Evolutionary conservation across 2,797 vertebrate genomes (phyloP), one percentile per base, ranked within the genome.

Genomic region (Hephaestus fuliginosus): DNA sequence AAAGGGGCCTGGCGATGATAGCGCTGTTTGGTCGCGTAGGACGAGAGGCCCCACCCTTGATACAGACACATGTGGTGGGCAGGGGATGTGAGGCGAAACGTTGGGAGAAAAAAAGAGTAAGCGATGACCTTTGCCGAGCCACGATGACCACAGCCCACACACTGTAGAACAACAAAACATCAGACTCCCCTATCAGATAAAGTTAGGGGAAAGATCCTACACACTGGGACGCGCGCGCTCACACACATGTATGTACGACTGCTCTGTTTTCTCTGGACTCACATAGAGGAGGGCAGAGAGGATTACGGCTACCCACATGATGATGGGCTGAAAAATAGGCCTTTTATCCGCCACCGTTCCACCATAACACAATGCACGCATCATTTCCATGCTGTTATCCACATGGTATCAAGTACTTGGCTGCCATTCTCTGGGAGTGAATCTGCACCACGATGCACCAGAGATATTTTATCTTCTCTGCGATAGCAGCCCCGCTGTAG

Each of bases 301-400:
- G 92, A 94, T 92, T 88, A 93, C 84, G 25, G 73, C 87, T 86
- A 78, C 92, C 94, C 93, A 94, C 94, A 94, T 91, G 90, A 92
- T 88, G 93, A 93, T 74, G 89, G 87, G 78, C 85, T 88, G 85
- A 93, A 92, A 94, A 91, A 92, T 85, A 81, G 92, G 80, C 86
- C 92, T 94, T 92, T 92, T 89, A 92, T 92, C 91, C 89, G 14
- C 76, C 85, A 82, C 85, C 87, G 85, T 81, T 92, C 89, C 89
- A 88, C 87, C 93, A 90, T 90, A 88, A 88, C 92, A 91, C 89
- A 90, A 92, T 76, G 85, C 88, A 93, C 85, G 90, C 91, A 76
- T 93, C 93, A 90, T 93, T 92, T 92, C 88, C 90, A 90, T 70
- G 28, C 85, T 78, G 85, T 88, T 89, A 91, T 91, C 88, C 88